Evolutionary conservation across 2,113 vertebrate species (phyloP).

Genomic region (Sorex fumeus): DNA sequence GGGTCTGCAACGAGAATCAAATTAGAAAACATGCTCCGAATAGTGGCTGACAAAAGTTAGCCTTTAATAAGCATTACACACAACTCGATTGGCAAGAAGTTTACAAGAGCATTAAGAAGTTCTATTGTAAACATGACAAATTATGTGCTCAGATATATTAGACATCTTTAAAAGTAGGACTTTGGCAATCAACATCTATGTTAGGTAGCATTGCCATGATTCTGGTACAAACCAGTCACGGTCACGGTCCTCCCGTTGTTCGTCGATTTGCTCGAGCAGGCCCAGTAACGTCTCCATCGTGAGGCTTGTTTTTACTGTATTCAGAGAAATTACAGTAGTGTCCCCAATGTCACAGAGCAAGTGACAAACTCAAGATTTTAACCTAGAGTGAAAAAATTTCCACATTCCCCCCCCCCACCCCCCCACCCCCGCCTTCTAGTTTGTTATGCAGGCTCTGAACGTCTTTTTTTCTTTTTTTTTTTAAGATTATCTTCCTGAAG

Average conservation of each 20-base stretch:
- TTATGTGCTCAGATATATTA: neutral
- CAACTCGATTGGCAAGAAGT: neutral
- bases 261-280: too few species aligned
- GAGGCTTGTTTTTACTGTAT: too few species aligned
- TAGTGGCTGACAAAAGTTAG: neutral
- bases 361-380: constrained; percentile 6
- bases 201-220: neutral
- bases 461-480: neutral
- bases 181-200: neutral
- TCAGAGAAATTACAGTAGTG: neutral
- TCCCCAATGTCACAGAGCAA: neutral
- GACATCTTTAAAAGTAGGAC: neutral
- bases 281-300: too few species aligned
- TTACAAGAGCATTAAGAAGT: neutral
- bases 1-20: constrained; percentile 16
- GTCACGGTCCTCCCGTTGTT: too few species aligned
- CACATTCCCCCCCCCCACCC: neutral
- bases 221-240: neutral
- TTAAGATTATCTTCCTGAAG: neutral
- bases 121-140: neutral
- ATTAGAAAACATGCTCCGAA: neutral
- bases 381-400: neutral
- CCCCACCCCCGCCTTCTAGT: neutral
- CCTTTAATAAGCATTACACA: neutral
- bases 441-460: neutral